Conservation (phyloP, 2,113 vertebrate genomes). For the Herpetotheres cachinnans region DNA sequence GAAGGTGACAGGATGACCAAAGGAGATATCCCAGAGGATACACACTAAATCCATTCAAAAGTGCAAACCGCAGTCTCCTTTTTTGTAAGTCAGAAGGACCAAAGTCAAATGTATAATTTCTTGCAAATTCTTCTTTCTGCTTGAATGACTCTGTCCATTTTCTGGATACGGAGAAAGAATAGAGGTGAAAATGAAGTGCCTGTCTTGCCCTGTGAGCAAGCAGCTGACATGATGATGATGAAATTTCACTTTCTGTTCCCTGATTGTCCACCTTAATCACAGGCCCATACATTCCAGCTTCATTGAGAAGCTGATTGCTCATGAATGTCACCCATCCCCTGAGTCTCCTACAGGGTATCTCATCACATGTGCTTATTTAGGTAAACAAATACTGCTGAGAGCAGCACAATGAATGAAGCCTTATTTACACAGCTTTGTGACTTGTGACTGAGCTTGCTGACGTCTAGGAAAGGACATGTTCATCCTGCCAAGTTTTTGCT, state of each 20-base stretch:
- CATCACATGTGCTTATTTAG: background rate
- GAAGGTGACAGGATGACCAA: background rate
- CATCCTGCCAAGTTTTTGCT: background rate
- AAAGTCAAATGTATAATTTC: slow-evolving; percentile 43
- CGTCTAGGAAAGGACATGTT: background rate
- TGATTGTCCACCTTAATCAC: slow-evolving; percentile 46
- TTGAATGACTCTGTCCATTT: background rate
- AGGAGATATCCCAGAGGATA: background rate
- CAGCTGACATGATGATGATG: background rate
- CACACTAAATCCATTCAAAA: background rate
- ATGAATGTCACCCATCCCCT: slow-evolving; percentile 40
- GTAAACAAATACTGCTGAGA: slow-evolving; percentile 49
- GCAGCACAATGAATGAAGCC: background rate
- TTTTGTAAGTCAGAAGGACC: background rate
- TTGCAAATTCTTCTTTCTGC: slow-evolving; percentile 26
- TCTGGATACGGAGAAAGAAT: background rate
- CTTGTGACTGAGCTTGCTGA: background rate
- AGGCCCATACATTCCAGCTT: slow-evolving; percentile 7
- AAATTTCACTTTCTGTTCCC: slow-evolving; percentile 30
- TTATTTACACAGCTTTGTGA: background rate
- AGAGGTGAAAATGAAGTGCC: background rate
- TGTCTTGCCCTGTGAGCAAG: background rate
- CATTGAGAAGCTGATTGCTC: slow-evolving; percentile 55
- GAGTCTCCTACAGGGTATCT: background rate
- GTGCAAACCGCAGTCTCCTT: background rate